Percentiles rank a stretch among this genome's conserved stretches.
Conservation (phyloP, 2,113 vertebrate species). For the Tangachromis dhanisi region DNA sequence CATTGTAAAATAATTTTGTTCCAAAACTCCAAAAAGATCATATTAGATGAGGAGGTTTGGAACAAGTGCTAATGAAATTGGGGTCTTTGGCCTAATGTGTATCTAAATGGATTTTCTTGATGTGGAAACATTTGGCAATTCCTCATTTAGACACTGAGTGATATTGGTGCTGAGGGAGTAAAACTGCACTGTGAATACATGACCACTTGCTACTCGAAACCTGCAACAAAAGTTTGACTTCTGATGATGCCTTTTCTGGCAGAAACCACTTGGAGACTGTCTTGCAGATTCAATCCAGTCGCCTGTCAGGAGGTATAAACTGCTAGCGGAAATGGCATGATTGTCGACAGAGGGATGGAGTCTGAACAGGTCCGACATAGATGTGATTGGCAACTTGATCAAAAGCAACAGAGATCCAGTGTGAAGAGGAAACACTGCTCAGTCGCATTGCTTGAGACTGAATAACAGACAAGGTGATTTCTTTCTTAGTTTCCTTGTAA, state of each 20-base stretch:
- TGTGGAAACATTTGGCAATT: slow-evolving; percentile 18
- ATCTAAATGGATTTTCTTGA: slow-evolving; percentile 1
- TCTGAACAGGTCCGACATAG: slow-evolving; percentile 18
- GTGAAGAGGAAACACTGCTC: background rate
- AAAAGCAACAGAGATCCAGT: slow-evolving; percentile 30
- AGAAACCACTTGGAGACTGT: slow-evolving; percentile 1
- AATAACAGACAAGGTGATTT: slow-evolving; percentile 7
- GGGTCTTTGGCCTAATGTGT: slow-evolving; percentile 10
- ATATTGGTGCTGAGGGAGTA: background rate
- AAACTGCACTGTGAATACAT: background rate
- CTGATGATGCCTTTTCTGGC: background rate
- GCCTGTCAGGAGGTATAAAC: slow-evolving; percentile 32
- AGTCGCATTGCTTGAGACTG: background rate
- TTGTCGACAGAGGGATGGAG: background rate
- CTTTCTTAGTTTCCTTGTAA: background rate
- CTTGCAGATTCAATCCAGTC: slow-evolving; percentile 12
- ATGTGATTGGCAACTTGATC: slow-evolving; percentile 47
- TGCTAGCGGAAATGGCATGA: slow-evolving; percentile 2
- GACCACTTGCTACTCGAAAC: background rate
- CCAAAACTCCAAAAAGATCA: background rate
- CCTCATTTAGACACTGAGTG: slow-evolving; percentile 4
- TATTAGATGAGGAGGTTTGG: slow-evolving; percentile 10
- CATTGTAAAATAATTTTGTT: background rate
- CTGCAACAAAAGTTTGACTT: slow-evolving; percentile 13
- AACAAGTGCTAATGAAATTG: slow-evolving; percentile 9